A percentile compares a stretch with the other conserved stretches of the same genome.
phyloP scores from a whole-genome alignment of 2,797 vertebrate species.

The Perodicticus potto region DNA sequence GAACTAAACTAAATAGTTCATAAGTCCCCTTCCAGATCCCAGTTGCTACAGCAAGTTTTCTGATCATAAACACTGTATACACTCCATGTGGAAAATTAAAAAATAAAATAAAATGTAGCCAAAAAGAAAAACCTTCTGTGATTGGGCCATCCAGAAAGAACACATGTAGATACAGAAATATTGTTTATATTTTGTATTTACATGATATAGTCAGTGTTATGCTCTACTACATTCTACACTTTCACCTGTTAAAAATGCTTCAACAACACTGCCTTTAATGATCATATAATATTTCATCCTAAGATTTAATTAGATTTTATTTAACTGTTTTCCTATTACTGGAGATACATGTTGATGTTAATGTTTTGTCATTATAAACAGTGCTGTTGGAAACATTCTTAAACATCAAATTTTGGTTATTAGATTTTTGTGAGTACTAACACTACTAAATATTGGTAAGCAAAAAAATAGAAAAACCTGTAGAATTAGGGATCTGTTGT shows the following conservation, averaged over 20 bases:
- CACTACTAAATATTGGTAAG: background rate
- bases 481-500: background rate
- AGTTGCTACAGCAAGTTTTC: slow-evolving; percentile 20
- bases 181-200: background rate
- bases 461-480: background rate
- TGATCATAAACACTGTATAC: background rate
- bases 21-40: slow-evolving; percentile 1
- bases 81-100: background rate
- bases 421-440: background rate
- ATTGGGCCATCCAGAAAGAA: background rate
- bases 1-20: slow-evolving; percentile 10
- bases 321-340: background rate
- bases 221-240: background rate
- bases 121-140: background rate
- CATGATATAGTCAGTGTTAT: background rate
- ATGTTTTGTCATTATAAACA: background rate
- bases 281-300: background rate
- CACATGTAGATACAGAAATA: background rate
- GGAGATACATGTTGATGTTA: background rate
- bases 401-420: background rate
- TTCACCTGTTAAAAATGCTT: background rate
- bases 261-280: background rate
- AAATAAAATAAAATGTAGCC: background rate
- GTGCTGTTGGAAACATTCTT: background rate
- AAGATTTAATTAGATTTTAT: slow-evolving; percentile 25